Percentiles rank a stretch among this genome's conserved stretches.
Evolutionary conservation across 1,140 invertebrate genomes (phyloP).

Genomic region (Pseudomyrmex sp.): DNA sequence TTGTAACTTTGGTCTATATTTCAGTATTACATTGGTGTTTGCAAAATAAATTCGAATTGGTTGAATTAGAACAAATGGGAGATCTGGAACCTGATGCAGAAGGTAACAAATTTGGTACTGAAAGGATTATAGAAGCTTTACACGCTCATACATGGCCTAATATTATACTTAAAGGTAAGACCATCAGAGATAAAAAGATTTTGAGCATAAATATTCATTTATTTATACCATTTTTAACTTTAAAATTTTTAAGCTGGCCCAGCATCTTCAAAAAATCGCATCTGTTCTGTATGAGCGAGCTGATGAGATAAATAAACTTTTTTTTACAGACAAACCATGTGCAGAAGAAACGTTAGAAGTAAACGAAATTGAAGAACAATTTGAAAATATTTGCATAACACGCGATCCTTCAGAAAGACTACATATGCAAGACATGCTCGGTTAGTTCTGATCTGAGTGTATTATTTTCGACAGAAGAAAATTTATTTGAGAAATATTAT

Average conservation of each 20-base stretch:
- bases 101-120: slow-evolving; percentile 89
- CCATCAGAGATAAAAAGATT: not conserved
- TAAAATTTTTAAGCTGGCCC: too few species aligned
- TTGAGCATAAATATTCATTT: not conserved
- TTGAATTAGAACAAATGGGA: slow-evolving; percentile 88
- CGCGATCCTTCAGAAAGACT: slow-evolving; percentile 74
- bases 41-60: slow-evolving; percentile 89
- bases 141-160: slow-evolving; percentile 93
- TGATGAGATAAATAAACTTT: slow-evolving; percentile 33
- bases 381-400: slow-evolving; percentile 78
- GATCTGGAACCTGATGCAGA: slow-evolving; percentile 85
- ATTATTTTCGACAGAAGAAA: not conserved
- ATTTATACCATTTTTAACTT: not conserved
- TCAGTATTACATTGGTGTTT: slow-evolving; percentile 88
- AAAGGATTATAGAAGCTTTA: slow-evolving; percentile 91
- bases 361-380: slow-evolving; percentile 77
- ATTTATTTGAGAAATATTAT: slow-evolving; percentile 6
- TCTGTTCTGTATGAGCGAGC: too few species aligned
- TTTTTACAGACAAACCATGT: slow-evolving; percentile 60
- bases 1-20: slow-evolving; percentile 49
- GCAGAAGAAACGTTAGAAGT: slow-evolving; percentile 68
- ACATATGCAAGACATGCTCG: slow-evolving; percentile 79
- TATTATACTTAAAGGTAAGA: slow-evolving; percentile 88
- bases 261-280: too few species aligned
- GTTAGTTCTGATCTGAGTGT: slow-evolving; percentile 62